phyloP scores from a whole-genome alignment of 2,113 vertebrate species.

The Xiphophorus maculatus region DNA sequence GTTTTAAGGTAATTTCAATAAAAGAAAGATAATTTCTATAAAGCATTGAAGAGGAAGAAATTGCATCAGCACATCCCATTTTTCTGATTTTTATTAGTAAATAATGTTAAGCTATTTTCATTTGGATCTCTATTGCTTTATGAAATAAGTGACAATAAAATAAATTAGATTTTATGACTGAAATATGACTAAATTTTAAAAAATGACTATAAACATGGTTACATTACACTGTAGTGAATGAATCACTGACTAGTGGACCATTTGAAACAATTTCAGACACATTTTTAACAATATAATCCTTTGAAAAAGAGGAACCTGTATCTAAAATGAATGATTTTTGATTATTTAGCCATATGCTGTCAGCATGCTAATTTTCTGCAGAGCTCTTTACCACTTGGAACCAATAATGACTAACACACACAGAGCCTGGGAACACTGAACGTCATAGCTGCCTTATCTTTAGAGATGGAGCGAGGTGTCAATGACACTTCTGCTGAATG shows the following conservation, averaged over 20 bases:
- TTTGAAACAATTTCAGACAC: background rate
- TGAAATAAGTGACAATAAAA: background rate
- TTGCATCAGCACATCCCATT: background rate
- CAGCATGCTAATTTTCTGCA: constrained; percentile 52
- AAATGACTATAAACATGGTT: background rate
- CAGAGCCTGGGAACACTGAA: constrained; percentile 53
- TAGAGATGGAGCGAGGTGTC: constrained; percentile 72
- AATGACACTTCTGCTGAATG: constrained; percentile 70
- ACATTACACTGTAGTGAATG: background rate
- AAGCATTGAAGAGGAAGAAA: background rate
- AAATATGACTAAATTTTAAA: background rate
- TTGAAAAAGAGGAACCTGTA: background rate
- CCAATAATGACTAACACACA: constrained; percentile 60
- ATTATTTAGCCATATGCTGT: constrained; percentile 61
- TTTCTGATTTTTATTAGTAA: background rate
- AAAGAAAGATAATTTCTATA: too few relatives aligned
- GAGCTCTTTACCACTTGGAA: constrained; percentile 55
- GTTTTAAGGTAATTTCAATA: background rate
- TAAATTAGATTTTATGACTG: background rate
- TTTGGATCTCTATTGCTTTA: too few relatives aligned
- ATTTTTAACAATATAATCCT: background rate
- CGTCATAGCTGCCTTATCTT: constrained; percentile 73
- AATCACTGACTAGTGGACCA: background rate
- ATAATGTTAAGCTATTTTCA: too few relatives aligned
- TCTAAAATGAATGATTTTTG: constrained; percentile 30